Evolutionary conservation across 92 coral and sea anemone genomes (phyloP).

Genomic region (Galaxea fascicularis): DNA sequence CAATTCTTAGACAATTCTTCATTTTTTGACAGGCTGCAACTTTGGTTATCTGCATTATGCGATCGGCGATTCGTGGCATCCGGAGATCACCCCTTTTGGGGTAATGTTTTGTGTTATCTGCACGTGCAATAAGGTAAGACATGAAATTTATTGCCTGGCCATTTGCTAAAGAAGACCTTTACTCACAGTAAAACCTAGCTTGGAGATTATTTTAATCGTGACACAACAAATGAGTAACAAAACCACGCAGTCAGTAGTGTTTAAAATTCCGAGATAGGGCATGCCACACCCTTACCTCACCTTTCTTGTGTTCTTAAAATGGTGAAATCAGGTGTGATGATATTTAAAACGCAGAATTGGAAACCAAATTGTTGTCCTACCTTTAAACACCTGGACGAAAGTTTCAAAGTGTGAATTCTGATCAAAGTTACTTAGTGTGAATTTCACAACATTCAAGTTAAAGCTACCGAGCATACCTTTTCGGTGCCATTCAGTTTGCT

Average conservation of each 20-base stretch:
- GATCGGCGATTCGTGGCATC: constrained; percentile 81
- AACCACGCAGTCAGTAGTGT: not conserved
- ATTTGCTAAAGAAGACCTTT: not conserved
- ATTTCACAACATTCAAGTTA: not conserved
- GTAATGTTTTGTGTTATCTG: constrained; percentile 75
- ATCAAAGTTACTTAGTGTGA: no score
- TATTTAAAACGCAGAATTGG: no score
- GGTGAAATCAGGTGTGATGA: no score
- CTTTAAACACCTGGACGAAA: no score
- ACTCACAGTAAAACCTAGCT: not conserved
- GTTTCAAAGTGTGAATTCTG: no score
- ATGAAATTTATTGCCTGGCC: not conserved
- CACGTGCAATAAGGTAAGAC: constrained; percentile 73
- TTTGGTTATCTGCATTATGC: constrained; percentile 68
- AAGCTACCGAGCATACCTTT: not conserved
- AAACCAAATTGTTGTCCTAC: no score
- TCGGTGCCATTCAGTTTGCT: no score
- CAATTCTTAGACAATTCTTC: not conserved
- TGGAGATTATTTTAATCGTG: no score
- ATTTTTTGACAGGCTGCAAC: constrained; percentile 68
- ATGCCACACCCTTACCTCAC: not conserved
- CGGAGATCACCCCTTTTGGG: constrained; percentile 80
- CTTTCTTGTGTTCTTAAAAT: no score
- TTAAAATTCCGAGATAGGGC: not conserved
- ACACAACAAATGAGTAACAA: not conserved